Base-by-base conservation (phyloP, 1,140 invertebrate species). In the Drosophila lini region DNA sequence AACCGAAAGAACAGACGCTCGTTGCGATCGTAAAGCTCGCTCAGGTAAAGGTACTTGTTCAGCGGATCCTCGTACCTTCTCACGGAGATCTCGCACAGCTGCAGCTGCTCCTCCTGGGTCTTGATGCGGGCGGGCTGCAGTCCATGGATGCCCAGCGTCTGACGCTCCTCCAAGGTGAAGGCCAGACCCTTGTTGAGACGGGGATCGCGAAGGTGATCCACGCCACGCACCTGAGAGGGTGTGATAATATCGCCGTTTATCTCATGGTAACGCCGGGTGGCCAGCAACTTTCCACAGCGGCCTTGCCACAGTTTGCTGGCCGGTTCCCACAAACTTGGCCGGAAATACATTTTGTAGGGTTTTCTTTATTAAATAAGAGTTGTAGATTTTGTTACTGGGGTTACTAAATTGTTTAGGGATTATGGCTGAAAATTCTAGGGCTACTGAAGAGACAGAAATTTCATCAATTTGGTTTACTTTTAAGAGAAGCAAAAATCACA, bases 1-100 rank as follows among this genome's bases (percentile, higher is more conserved):
- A 99, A 94, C 68, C 97, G 95, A 93, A 98, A 99, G 93, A 99
- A 99, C 56, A 99, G 94, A 80, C 97, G 96, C 93, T 99, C 98
- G 93, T 99, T 99, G 92, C 97, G 95, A 92, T 99, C 98, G 94
- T 97, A 96, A 82, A 98, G 94, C 92, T 96, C 96, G 80, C 96
- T 95, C 60, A 98, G 94, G 92, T 97, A 98, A 75, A 98, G 94
- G 92, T 97, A 98, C 93, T 97, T 97, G 92, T 98, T 97, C 36
- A 99, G 92, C 90, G 97, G 95, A 82, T 98, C 96, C 40, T 96
- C 94, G 86, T 98, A 97, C 85, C 97, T 95, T 91, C 97, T 95
- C 16, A 98, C 93, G 52, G 97, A 97, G 76, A 96, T 95, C 89
- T 96, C 95, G 92, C 97, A 97, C 53, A 98, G 95, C 80, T 96